Conservation (phyloP, 2,113 vertebrate genomes). For the Cisticola juncidis region DNA sequence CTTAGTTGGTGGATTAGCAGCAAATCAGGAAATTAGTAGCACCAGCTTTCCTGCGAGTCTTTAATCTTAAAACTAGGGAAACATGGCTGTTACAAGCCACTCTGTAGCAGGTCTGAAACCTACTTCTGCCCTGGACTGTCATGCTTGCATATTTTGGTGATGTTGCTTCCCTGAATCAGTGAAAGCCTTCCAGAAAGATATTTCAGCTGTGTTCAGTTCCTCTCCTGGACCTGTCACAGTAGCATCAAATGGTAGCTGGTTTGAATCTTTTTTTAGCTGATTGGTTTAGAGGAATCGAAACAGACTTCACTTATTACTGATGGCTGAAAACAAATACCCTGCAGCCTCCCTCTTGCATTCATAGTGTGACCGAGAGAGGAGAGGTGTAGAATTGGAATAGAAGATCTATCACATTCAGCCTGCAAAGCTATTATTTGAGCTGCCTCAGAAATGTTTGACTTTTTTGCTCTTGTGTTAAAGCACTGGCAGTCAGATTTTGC, state of each 20-base stretch:
- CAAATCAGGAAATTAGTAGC: not conserved
- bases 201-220: not conserved
- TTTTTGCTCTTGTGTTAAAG: slow-evolving; percentile 19
- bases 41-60: not conserved
- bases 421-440: slow-evolving; percentile 20
- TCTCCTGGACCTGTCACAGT: not conserved
- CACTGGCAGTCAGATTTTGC: not conserved
- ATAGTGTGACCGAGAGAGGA: not conserved
- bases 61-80: not conserved
- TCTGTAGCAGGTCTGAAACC: not conserved
- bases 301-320: slow-evolving; percentile 45
- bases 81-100: not conserved
- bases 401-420: slow-evolving; percentile 7
- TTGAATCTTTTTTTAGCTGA: slow-evolving; percentile 34
- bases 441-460: slow-evolving; percentile 19
- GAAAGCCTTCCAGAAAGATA: slow-evolving; percentile 1
- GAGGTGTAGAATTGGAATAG: slow-evolving; percentile 7
- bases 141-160: not conserved
- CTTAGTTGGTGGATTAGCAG: not conserved
- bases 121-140: not conserved
- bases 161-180: not conserved
- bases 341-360: not conserved
- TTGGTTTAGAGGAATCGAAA: slow-evolving; percentile 52
- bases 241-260: slow-evolving; percentile 20
- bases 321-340: slow-evolving; percentile 2